phyloP scores from a whole-genome alignment of 2,113 vertebrate genomes.

The Urocitellus parryii region DNA sequence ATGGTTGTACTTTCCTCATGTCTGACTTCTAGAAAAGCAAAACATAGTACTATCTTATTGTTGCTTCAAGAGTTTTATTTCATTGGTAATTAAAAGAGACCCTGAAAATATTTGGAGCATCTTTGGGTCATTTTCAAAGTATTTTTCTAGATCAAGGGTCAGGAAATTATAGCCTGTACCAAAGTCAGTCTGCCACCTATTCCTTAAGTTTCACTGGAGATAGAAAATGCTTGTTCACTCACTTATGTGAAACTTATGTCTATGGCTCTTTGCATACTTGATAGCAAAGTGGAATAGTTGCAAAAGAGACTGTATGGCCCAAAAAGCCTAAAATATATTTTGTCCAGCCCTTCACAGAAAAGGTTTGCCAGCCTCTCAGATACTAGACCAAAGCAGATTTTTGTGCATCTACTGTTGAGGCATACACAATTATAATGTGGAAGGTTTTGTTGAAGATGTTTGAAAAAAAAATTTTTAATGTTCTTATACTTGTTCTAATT shows the following conservation, averaged over 20 bases:
- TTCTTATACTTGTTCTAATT: conserved; percentile 58
- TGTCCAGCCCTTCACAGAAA: conserved; percentile 4
- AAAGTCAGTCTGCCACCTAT: not conserved
- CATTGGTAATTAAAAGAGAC: conserved; percentile 18
- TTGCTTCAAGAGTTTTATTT: not conserved
- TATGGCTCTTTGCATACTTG: not conserved
- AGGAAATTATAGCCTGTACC: not conserved
- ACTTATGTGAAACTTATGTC: not conserved
- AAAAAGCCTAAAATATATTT: conserved; percentile 5
- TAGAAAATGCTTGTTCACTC: not conserved
- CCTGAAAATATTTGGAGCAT: not conserved
- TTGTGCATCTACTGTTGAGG: not conserved
- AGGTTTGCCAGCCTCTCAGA: not conserved
- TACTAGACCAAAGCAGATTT: not conserved
- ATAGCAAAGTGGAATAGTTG: conserved; percentile 15
- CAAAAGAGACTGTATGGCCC: not conserved
- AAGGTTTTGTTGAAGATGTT: not conserved
- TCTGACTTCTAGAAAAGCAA: conserved; percentile 9
- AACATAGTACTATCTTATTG: not conserved
- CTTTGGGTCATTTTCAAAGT: not conserved
- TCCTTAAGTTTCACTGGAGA: not conserved
- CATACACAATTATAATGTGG: not conserved
- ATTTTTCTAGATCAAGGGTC: not conserved
- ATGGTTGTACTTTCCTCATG: not conserved
- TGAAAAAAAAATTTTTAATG: not conserved